phyloP scores from a whole-genome alignment of 53 echinoderm and acorn worm species.

The Pentamera pediparva region DNA sequence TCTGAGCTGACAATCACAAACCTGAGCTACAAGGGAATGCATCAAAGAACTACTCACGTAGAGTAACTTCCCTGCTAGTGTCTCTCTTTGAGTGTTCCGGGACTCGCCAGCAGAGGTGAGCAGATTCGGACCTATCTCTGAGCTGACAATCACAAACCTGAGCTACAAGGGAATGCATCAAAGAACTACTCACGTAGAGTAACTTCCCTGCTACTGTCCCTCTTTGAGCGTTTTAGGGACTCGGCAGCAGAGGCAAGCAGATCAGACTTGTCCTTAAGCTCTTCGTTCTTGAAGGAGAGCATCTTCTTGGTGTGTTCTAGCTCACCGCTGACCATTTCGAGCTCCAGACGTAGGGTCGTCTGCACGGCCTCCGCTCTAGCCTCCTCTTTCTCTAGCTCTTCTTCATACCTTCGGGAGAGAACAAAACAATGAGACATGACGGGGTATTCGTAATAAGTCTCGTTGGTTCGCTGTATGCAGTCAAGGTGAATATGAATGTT shows the following conservation, averaged over 20 bases:
- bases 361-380: conserved; percentile 10
- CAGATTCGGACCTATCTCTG: conserved; percentile 34
- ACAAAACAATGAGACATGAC: too few species aligned
- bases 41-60: conserved; percentile 4
- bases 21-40: background rate
- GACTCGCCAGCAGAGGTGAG: background rate
- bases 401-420: conserved; percentile 28
- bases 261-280: conserved; percentile 24
- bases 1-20: too few species aligned
- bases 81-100: background rate
- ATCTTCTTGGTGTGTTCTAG: conserved; percentile 45
- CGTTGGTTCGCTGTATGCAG: too few species aligned
- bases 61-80: background rate
- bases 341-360: conserved; percentile 25
- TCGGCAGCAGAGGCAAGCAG: background rate
- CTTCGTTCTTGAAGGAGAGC: conserved; percentile 8
- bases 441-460: too few species aligned
- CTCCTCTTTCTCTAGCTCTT: conserved; percentile 20
- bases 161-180: background rate
- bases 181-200: conserved; percentile 10
- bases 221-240: background rate
- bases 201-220: background rate
- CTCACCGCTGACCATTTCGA: conserved; percentile 22
- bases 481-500: too few species aligned
- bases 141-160: too few species aligned